Base-by-base conservation (phyloP, 1,140 invertebrate genomes). In the Neodiprion pinetum region DNA sequence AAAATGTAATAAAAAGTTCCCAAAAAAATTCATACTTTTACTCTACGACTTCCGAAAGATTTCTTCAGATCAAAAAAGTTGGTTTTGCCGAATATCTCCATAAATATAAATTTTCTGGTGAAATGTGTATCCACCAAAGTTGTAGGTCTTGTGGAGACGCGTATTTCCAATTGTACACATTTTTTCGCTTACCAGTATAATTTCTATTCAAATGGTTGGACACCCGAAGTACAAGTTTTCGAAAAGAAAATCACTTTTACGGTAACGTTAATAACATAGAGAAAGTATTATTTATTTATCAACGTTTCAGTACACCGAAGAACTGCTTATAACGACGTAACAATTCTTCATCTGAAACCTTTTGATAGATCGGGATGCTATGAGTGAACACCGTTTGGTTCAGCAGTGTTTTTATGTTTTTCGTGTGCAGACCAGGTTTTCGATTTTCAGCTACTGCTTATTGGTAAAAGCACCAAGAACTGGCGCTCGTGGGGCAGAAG, bases 401-500 rank as follows among this genome's bases (percentile, higher is more conserved):
- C 10, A 53, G 50, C 50, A n/a, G 50, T 53, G 50, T 53, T 53
- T 2, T 53, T 53, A 1, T 14, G 2, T 53, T 53, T 14, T 53
- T 1, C 50, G 50, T 14, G 50, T 53, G 50, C n/a, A 53, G 50
- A 2, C n/a, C 50, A 53, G 50, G 50, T 53, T 1, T 68, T 17
- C 2, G 67, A 21, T 68, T 14, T 68, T 23, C 65, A 49, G 73
- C 75, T 28, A n/a, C 53, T 14, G 74, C 74, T 71, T 72, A 66
- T 53, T 78, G 68, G 67, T 71, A 76, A n/a, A 61, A 53, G 69
- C 75, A 80, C 75, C 77, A 80, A n/a, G 71, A 69, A 72, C 75
- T 69, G 14, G 53, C 65, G 53, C 77, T 73, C 17, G 71, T 72
- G 23, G 75, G 79, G 68, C 79, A 80, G 40, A 72, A 67, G 10